Base-by-base conservation (phyloP, 2,888 invertebrate genomes). In the Drosophila mayaguana region DNA sequence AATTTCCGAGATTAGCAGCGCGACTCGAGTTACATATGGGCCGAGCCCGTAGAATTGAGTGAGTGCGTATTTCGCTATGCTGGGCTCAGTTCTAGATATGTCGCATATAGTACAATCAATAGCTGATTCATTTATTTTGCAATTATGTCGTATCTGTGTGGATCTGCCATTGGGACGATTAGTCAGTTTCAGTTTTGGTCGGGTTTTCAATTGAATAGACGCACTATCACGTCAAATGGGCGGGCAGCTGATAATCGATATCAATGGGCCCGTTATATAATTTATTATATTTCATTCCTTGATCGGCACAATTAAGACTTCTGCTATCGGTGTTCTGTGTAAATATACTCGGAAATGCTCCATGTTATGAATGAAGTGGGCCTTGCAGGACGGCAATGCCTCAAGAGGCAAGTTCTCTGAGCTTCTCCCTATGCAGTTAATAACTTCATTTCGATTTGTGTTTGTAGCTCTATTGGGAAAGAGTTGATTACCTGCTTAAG, bases 201-300 rank as follows among this genome's bases (percentile, higher is more conserved):
- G 20, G 18, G 11, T 57, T 36, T 66, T 66, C 61, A 46, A 69
- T 56, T 73, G 51, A 46, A 67, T 72, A 63, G 16, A 59, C 40
- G 62, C 40, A 67, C 71, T 79, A 83, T 82, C 77, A 32, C 12
- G 36, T 22, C 20, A 53, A 66, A 63, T 61, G 42, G 32, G 11
- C 55, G 45, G 5, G 1, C 16, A 70, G 61, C 25, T 55, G 65
- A 66, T 67, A 55, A 55, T 38, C 34, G 20, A 36, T 42, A 50
- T 45, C 53, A 62, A 34, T 50, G 18, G 43, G 11, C 11, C 16
- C 7, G 43, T 34, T 57, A 22, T 65, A 48, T 25, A 25, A 40
- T 25, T 54, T 25, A 54, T 25, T 16, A 25, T 22, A 45, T 45
- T 45, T 16, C 16, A 22, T 16, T 22, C 22, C 22, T 22, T 45